Evolutionary conservation across 2,113 vertebrate genomes (phyloP).

Genomic region (Crotalus tigris): DNA sequence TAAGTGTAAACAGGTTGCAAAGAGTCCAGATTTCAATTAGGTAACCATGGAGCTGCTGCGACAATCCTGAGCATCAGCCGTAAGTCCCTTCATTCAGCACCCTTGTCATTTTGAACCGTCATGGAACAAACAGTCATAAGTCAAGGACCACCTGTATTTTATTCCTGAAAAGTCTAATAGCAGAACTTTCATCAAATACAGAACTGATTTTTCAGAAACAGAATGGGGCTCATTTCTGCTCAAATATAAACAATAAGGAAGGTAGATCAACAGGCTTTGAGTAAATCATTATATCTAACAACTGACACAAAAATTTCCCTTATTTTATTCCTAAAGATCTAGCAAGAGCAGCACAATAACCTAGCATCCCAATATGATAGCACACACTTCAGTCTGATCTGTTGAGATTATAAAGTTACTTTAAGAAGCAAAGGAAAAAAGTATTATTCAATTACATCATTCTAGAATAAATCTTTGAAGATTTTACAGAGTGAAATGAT

Average conservation of each 20-base stretch:
- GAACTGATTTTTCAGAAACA: background rate
- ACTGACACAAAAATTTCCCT: constrained; percentile 21
- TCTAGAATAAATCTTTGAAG: background rate
- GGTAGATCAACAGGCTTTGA: background rate
- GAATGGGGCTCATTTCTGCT: background rate
- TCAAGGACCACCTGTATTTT: background rate
- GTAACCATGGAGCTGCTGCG: background rate
- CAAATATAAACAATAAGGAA: background rate
- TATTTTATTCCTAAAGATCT: constrained; percentile 25
- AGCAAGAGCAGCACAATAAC: background rate
- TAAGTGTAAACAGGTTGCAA: background rate
- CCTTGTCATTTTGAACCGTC: background rate
- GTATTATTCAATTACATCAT: background rate
- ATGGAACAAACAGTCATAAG: background rate
- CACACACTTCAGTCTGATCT: background rate
- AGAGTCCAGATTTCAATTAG: background rate
- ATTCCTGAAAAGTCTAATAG: background rate
- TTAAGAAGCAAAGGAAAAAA: background rate
- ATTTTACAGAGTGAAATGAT: background rate
- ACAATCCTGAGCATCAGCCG: background rate
- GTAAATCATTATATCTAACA: constrained; percentile 1
- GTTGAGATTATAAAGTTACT: background rate
- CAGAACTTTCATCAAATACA: background rate
- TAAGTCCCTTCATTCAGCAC: background rate
- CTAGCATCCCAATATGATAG: background rate